Conservation (phyloP, 2,888 invertebrate species). For the Meiosimyza decipiens region DNA sequence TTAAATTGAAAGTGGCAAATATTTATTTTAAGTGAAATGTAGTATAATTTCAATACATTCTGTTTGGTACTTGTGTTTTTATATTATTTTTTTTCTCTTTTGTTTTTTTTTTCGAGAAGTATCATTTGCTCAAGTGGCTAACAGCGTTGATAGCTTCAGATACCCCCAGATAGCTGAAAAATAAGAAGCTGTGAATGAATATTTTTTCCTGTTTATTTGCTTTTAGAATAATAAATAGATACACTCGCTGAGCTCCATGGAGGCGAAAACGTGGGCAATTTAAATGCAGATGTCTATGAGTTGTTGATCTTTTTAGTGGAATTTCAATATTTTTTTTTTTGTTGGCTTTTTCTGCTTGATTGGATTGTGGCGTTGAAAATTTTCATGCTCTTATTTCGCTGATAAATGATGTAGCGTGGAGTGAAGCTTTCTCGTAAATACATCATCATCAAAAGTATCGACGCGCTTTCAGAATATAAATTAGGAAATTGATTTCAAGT, state of each 20-base stretch:
- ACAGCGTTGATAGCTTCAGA: constrained; percentile 27
- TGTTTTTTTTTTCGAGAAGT: not conserved
- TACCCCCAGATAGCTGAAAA: not conserved
- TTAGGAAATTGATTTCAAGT: no score
- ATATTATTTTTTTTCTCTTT: not conserved
- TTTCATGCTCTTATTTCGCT: constrained; percentile 17
- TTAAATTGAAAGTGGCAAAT: not conserved
- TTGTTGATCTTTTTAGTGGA: constrained; percentile 13
- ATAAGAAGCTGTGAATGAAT: constrained; percentile 27
- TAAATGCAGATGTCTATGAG: not conserved
- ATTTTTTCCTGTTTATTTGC: constrained; percentile 22
- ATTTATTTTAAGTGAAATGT: constrained; percentile 7
- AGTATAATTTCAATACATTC: no score
- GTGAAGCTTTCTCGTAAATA: constrained; percentile 19
- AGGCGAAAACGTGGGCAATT: no score
- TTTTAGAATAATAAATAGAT: constrained; percentile 19
- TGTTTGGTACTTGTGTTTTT: not conserved
- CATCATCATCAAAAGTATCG: constrained; percentile 2
- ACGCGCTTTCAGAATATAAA: not conserved
- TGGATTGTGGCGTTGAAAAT: constrained; percentile 34
- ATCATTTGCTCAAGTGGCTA: constrained; percentile 29
- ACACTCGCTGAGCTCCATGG: not conserved
- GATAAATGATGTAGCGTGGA: constrained; percentile 8
- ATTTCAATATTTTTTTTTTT: not conserved
- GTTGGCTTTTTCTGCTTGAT: constrained; percentile 12